Evolutionary conservation across 1,140 invertebrate species (phyloP), one percentile per base, ranked within the genome.

Genomic region (Mycetomoellerius zeteki): DNA sequence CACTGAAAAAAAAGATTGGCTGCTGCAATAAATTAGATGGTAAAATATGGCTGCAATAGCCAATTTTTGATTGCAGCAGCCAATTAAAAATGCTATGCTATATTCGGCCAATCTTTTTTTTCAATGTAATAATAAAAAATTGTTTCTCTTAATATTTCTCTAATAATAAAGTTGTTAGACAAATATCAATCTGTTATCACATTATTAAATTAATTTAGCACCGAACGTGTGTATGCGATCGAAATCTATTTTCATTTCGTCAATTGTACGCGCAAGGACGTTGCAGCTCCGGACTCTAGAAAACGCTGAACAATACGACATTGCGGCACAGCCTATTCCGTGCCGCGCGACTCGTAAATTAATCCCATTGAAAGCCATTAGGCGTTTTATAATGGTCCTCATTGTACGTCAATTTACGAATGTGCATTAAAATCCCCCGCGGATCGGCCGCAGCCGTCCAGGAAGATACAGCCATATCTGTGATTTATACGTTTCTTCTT

Each of bases 351-450:
- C 52, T 72, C 58, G 62, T 92, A 85, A 93, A 94, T 93, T 93
- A 93, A 92, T 93, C 93, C 91, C 89, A 92, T 94, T 94, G 92
- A 93, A 91, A 92, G 90, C 91, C 88, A 92, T 94, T 92, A 93
- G 52, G 85, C 89, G 89, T 92, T 93, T 92, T 87, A 91, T 91
- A 90, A 85, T 75, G 84, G 86, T 86, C 87, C 89, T 93, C 91
- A 94, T 94, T 94, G 92, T 94, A 69, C 81, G 81, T 85, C 91
- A 94, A 93, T 94, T 92, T 93, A 76, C 75, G 87, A 56, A 77
- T 88, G 78, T 91, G 88, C 89, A 91, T 92, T 92, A 94, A 90
- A 89, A 86, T 90, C 85, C 67, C 8, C 82, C 56, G 78, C 12
- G 24, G 60, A 7, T 10, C 56, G 21, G 54, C 58, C 52, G 14